phyloP scores from a whole-genome alignment of 2,797 vertebrate species.

The Anguilla megastoma region DNA sequence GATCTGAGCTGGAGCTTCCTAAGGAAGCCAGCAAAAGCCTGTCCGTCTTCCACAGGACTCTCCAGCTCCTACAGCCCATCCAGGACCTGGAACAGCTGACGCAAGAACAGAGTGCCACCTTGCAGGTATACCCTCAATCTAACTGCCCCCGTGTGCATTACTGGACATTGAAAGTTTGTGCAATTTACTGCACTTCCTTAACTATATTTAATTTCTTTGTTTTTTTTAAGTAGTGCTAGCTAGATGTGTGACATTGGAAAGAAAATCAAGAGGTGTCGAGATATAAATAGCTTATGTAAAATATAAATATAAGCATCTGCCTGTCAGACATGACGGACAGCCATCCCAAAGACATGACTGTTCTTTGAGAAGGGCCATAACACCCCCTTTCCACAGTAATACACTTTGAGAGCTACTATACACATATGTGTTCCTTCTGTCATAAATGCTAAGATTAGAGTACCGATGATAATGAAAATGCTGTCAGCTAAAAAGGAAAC shows the following conservation, averaged over 20 bases:
- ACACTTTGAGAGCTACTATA: not conserved
- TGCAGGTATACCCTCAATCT: constrained; percentile 71
- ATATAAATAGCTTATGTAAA: no score
- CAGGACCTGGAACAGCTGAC: constrained; percentile 78
- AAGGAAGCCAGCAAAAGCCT: constrained; percentile 68
- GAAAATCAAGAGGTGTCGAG: no score
- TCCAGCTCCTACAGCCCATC: constrained; percentile 72
- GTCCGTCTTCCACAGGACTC: constrained; percentile 76
- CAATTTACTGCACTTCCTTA: not conserved
- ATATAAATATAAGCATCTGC: no score
- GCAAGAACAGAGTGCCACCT: constrained; percentile 70
- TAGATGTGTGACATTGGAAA: no score
- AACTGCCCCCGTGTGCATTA: not conserved
- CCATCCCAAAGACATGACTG: no score
- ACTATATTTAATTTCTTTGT: not conserved
- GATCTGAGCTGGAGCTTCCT: constrained; percentile 70
- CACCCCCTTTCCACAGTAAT: not conserved
- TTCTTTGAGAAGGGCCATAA: no score
- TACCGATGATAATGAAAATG: not conserved
- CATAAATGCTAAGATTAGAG: not conserved
- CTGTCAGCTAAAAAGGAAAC: not conserved
- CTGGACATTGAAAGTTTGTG: not conserved
- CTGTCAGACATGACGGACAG: no score
- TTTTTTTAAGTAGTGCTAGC: not conserved
- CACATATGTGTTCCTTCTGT: not conserved